Conservation (phyloP, 2,113 vertebrate genomes). For the Muntiacus reevesi region DNA sequence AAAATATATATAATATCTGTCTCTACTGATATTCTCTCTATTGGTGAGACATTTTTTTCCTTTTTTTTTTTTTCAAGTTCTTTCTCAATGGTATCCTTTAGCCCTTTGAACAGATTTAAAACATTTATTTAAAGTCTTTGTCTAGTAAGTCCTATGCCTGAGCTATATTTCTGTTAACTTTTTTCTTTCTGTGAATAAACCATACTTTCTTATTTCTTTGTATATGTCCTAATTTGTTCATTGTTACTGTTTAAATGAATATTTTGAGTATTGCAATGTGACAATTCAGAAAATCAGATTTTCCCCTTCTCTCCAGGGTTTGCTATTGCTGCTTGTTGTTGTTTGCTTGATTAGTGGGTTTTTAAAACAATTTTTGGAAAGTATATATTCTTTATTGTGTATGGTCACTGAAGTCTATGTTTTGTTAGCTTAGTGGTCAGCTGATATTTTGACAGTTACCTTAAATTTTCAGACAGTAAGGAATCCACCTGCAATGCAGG, state of each 20-base stretch:
- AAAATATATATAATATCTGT: background rate
- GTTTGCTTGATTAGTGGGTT: background rate
- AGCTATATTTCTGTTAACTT: background rate
- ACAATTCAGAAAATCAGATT: background rate
- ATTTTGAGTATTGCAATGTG: background rate
- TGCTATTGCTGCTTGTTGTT: background rate
- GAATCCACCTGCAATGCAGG: background rate
- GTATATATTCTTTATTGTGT: background rate
- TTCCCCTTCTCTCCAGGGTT: background rate
- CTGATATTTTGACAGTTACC: background rate
- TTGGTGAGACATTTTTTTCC: background rate
- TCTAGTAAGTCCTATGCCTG: background rate
- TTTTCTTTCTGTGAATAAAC: background rate
- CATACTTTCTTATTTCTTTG: background rate
- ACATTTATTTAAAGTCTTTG: background rate
- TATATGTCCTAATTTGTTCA: background rate
- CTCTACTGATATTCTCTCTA: background rate
- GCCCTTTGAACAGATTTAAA: background rate
- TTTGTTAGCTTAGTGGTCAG: background rate
- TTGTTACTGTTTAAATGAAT: background rate
- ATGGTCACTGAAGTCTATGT: background rate
- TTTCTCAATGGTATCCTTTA: background rate
- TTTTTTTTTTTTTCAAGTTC: background rate
- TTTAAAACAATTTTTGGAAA: background rate
- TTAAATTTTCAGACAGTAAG: background rate